A percentile compares a stretch with the other conserved stretches of the same genome.
phyloP scores from a whole-genome alignment of 2,797 vertebrate species.

The Clamator glandarius region DNA sequence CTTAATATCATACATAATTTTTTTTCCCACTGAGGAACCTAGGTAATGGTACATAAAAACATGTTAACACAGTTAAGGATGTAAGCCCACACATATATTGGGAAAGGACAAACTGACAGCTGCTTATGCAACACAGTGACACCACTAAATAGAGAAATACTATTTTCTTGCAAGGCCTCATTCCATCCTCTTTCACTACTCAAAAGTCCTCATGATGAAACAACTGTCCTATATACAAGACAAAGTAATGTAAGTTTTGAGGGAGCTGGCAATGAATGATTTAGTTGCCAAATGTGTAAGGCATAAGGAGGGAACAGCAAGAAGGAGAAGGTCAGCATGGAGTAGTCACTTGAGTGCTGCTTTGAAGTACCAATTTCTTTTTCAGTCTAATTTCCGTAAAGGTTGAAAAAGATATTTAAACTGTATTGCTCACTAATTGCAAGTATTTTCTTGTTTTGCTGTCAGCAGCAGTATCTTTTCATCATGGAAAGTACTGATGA shows the following conservation, averaged over 20 bases:
- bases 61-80: background rate
- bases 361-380: background rate
- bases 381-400: background rate
- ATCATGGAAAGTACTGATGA: background rate
- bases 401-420: background rate
- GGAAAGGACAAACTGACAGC: background rate
- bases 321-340: background rate
- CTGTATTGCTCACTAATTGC: background rate
- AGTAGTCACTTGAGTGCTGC: background rate
- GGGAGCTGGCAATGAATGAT: background rate
- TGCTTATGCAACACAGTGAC: background rate
- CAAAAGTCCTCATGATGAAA: background rate
- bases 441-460: background rate
- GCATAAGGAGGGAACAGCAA: background rate
- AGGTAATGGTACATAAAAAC: background rate
- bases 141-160: background rate
- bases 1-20: background rate
- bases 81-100: background rate
- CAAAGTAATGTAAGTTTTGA: background rate
- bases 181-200: background rate
- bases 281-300: background rate
- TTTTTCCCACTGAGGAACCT: background rate
- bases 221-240: background rate
- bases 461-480: background rate
- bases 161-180: background rate